A percentile compares a stretch with the other conserved stretches of the same genome.
phyloP scores from a whole-genome alignment of 2,888 invertebrate genomes.

The Hartigia nigra region DNA sequence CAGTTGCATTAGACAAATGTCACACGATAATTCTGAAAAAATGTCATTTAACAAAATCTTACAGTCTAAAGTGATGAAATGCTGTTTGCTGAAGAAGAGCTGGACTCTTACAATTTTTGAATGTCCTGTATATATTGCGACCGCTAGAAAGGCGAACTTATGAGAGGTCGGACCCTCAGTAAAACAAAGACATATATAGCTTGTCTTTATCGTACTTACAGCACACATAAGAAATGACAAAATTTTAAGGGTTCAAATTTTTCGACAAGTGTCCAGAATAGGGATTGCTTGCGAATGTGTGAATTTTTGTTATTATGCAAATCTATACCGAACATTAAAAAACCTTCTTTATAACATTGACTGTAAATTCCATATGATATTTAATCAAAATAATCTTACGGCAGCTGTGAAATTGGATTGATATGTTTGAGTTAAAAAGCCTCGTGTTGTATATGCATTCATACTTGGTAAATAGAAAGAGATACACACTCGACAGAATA shows the following conservation, averaged over 20 bases:
- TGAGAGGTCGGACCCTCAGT: not conserved
- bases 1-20: not conserved
- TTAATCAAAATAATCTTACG: not conserved
- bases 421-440: not conserved
- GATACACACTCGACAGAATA: constrained; percentile 35
- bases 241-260: not conserved
- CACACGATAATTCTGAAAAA: not conserved
- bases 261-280: not conserved
- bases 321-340: not conserved
- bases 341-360: not conserved
- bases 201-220: not conserved
- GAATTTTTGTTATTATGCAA: not conserved
- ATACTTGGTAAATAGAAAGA: not conserved
- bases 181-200: not conserved
- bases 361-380: not conserved
- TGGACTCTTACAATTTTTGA: not conserved
- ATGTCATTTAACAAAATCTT: not conserved
- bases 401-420: not conserved
- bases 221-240: not conserved
- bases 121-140: not conserved
- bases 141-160: not conserved
- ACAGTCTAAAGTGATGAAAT: not conserved
- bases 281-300: not conserved
- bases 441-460: not conserved
- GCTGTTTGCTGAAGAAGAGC: not conserved